Percentiles rank a stretch among this genome's conserved stretches.
These are phyloP conservation scores for Argyrosomus japonicus DNA, from an alignment of 2,113 vertebrate species.

Conservation along the genomic window DNA sequence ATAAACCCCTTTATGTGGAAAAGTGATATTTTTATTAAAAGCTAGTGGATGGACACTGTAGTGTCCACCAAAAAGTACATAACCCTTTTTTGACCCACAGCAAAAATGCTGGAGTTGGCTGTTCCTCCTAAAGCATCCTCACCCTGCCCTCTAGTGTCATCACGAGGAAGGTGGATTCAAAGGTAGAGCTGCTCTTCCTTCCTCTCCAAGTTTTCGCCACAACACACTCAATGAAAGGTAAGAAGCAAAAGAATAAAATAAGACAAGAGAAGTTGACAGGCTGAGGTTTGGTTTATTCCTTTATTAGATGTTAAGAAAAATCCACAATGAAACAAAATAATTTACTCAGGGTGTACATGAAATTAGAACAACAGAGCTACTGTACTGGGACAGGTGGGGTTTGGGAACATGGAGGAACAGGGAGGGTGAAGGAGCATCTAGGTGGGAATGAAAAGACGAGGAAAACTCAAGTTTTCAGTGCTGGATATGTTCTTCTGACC, in stretches of 20 bases:
- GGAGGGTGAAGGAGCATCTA: conserved; percentile 54
- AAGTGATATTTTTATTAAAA: not conserved
- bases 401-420: conserved; percentile 52
- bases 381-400: conserved; percentile 83
- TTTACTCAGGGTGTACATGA: conserved; percentile 95
- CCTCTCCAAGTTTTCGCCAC: not conserved
- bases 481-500: conserved; percentile 87
- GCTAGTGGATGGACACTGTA: not conserved
- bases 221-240: not conserved
- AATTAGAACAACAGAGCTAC: conserved; percentile 95
- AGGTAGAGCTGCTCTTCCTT: not conserved
- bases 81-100: not conserved
- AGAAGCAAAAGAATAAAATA: not conserved
- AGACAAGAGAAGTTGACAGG: not conserved
- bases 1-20: not conserved
- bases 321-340: conserved; percentile 99
- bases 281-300: conserved; percentile 81
- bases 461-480: conserved; percentile 81
- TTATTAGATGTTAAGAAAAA: conserved; percentile 99
- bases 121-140: not conserved
- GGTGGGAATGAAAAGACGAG: conserved; percentile 62
- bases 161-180: not conserved
- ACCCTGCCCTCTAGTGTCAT: conserved; percentile 65
- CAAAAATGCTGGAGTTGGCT: not conserved
- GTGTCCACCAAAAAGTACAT: not conserved